phyloP scores from a whole-genome alignment of 2,888 invertebrate species.

The Zaprionus lineosus region DNA sequence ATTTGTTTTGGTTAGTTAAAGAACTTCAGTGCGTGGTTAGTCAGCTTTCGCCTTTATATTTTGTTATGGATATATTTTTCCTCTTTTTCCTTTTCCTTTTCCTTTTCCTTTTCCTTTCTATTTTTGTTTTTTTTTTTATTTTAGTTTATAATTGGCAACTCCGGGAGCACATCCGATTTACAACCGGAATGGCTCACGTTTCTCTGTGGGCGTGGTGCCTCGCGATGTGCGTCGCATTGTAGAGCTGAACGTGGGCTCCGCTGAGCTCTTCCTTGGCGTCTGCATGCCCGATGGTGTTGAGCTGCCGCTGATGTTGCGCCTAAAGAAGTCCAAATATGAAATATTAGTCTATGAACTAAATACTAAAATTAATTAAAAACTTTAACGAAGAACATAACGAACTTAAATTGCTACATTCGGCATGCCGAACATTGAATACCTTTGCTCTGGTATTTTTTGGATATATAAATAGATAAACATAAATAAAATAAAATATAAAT shows the following conservation, averaged over 20 bases:
- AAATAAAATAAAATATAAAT: too few species aligned
- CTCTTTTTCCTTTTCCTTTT: too few species aligned
- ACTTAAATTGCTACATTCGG: constrained; percentile 11
- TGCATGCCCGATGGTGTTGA: constrained; percentile 83
- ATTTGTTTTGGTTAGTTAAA: constrained; percentile 52
- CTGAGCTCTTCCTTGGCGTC: constrained; percentile 82
- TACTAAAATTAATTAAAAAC: constrained; percentile 2
- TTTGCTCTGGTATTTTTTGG: too few species aligned
- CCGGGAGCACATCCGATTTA: constrained; percentile 81
- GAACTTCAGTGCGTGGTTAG: constrained; percentile 71
- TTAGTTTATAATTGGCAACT: constrained; percentile 51
- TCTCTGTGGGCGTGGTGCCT: constrained; percentile 82
- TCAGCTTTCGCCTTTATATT: too few species aligned
- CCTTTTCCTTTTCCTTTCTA: constrained; percentile 38
- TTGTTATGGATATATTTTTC: too few species aligned
- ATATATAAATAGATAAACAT: too few species aligned
- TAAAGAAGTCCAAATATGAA: constrained; percentile 24
- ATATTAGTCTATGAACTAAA: constrained; percentile 14
- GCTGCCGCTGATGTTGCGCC: constrained; percentile 82
- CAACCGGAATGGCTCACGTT: constrained; percentile 89
- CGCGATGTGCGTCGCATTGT: constrained; percentile 81
- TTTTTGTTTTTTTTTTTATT: constrained; percentile 23
- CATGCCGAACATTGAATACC: neutral
- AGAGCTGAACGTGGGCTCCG: constrained; percentile 80
- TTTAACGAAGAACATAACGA: constrained; percentile 20